These are phyloP conservation scores for Setophaga coronata DNA, from an alignment of 2,113 vertebrate genomes.

Conservation along the genomic window DNA sequence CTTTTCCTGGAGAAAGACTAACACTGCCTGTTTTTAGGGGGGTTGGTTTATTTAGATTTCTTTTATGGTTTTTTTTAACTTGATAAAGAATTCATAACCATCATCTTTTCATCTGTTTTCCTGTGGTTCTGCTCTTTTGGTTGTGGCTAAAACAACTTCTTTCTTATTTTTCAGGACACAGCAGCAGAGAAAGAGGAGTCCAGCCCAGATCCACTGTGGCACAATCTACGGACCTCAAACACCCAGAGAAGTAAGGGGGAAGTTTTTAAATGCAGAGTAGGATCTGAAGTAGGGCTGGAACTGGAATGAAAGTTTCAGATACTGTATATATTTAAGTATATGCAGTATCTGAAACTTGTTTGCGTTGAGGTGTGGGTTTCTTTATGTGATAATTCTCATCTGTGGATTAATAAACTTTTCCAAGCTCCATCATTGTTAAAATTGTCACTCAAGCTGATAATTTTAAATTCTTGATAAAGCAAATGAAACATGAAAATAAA, in stretches of 20 bases:
- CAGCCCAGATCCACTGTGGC: constrained; percentile 21
- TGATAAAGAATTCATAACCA: background rate
- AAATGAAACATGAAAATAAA: background rate
- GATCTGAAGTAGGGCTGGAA: background rate
- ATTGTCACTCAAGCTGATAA: background rate
- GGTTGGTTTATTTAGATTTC: background rate
- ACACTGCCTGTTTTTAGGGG: background rate
- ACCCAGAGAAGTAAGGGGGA: constrained; percentile 43
- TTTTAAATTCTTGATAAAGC: background rate
- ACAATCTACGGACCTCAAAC: background rate
- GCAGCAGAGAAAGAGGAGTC: constrained; percentile 2
- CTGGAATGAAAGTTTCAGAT: background rate
- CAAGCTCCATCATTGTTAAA: background rate
- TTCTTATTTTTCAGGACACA: background rate
- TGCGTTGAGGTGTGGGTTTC: background rate
- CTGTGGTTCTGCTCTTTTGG: background rate
- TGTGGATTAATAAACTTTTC: background rate
- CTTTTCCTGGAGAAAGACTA: background rate
- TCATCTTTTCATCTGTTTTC: background rate
- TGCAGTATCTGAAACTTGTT: background rate
- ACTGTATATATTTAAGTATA: too few species aligned
- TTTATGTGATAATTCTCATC: background rate
- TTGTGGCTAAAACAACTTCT: background rate
- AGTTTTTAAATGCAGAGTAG: background rate
- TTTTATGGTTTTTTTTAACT: background rate